phyloP scores from a whole-genome alignment of 2,797 vertebrate species.

The Aphelocoma californica region DNA sequence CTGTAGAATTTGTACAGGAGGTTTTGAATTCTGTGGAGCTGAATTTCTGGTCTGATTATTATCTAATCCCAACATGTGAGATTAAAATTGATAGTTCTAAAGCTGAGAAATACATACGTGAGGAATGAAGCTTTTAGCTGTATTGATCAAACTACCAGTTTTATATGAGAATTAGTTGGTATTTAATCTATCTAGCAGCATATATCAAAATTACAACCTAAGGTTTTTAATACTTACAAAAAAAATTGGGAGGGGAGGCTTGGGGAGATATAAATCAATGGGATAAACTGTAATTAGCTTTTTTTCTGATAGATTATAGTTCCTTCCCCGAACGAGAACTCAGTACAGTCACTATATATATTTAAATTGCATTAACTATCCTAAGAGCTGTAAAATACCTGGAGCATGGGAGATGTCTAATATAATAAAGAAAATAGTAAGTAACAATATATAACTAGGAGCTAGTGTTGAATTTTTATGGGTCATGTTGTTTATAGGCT shows the following conservation, averaged over 20 bases:
- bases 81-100: constrained; percentile 34
- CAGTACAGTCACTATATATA: constrained; percentile 23
- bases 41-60: not conserved
- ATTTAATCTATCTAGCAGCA: constrained; percentile 43
- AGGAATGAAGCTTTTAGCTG: constrained; percentile 15
- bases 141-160: constrained; percentile 51
- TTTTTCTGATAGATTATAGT: constrained; percentile 30
- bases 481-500: constrained; percentile 7
- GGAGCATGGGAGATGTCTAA: constrained; percentile 32
- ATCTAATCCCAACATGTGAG: not conserved
- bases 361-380: constrained; percentile 53
- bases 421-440: constrained; percentile 53
- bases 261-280: constrained; percentile 43
- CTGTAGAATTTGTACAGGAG: not conserved
- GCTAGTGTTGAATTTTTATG: constrained; percentile 36
- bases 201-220: constrained; percentile 44
- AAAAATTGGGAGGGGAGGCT: constrained; percentile 19
- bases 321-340: not conserved
- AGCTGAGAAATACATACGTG: not conserved
- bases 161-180: constrained; percentile 40
- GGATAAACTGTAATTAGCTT: constrained; percentile 45
- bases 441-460: constrained; percentile 36
- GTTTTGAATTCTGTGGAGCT: not conserved
- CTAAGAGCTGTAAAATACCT: constrained; percentile 50
- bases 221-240: constrained; percentile 20